These are phyloP conservation scores for Phasianus colchicus DNA, from an alignment of 2,113 vertebrate genomes.

Conservation along the genomic window DNA sequence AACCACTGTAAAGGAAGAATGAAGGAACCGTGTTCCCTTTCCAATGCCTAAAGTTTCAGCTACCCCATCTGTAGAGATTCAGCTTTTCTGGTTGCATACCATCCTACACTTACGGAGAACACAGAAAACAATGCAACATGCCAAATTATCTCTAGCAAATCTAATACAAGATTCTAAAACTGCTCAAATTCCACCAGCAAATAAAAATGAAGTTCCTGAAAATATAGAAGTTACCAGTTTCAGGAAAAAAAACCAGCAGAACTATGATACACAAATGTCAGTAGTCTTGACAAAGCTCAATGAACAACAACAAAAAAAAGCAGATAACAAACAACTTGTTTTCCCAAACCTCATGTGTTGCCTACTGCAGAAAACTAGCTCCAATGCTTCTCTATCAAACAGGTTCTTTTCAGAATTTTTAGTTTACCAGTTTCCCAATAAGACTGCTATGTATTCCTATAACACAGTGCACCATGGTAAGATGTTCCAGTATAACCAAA, in stretches of 20 bases:
- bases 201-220: background rate
- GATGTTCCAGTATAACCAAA: background rate
- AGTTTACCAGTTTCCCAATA: background rate
- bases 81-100: background rate
- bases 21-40: background rate
- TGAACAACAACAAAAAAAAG: background rate
- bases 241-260: background rate
- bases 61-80: background rate
- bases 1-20: background rate
- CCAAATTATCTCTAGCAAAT: background rate
- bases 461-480: background rate
- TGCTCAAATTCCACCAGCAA: background rate
- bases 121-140: background rate
- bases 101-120: background rate
- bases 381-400: background rate
- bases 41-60: background rate
- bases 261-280: background rate
- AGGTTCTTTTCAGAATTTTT: background rate
- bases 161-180: background rate
- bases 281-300: background rate
- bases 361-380: background rate
- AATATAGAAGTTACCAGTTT: background rate
- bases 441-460: background rate
- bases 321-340: background rate
- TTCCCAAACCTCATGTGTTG: background rate